Conservation (phyloP, 35 echinoderm and acorn worm genomes). For the Apostichopus japonicus region DNA sequence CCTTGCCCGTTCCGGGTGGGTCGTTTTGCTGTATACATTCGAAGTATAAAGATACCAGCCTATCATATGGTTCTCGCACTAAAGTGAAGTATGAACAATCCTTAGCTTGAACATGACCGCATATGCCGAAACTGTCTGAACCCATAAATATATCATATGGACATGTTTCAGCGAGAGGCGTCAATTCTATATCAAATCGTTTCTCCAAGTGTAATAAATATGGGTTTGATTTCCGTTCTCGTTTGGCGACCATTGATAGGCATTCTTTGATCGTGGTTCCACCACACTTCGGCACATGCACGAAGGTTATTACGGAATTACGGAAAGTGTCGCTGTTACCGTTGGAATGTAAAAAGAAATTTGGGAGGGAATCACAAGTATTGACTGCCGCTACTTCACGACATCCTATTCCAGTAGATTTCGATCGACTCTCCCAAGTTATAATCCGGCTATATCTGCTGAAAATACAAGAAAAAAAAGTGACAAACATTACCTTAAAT, state of each 20-base stretch:
- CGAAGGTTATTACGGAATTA: conserved; percentile 24
- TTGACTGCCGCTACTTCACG: not conserved
- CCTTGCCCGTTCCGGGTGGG: conserved; percentile 1
- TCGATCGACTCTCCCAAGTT: too few relatives aligned
- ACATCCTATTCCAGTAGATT: not conserved
- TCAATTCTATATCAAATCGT: conserved; percentile 26
- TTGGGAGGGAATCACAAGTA: conserved; percentile 35
- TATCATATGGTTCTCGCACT: conserved; percentile 30
- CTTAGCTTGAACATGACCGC: not conserved
- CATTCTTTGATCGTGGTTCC: conserved; percentile 27
- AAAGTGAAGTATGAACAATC: conserved; percentile 30
- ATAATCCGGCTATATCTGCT: too few relatives aligned
- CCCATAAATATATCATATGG: conserved; percentile 31
- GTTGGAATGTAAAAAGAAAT: conserved; percentile 5
- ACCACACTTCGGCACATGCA: conserved; percentile 38
- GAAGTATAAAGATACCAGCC: conserved; percentile 30
- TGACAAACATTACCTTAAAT: too few relatives aligned
- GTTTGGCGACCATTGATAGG: conserved; percentile 26
- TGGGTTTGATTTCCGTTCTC: not conserved
- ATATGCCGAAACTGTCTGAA: conserved; percentile 30
- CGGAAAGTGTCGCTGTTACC: not conserved
- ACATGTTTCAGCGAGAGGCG: not conserved
- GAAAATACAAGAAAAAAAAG: too few relatives aligned
- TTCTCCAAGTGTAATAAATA: not conserved
- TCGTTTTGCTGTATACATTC: conserved; percentile 48